Evolutionary conservation across 2,888 invertebrate species (phyloP).

Genomic region (Ornithoptera priamus): DNA sequence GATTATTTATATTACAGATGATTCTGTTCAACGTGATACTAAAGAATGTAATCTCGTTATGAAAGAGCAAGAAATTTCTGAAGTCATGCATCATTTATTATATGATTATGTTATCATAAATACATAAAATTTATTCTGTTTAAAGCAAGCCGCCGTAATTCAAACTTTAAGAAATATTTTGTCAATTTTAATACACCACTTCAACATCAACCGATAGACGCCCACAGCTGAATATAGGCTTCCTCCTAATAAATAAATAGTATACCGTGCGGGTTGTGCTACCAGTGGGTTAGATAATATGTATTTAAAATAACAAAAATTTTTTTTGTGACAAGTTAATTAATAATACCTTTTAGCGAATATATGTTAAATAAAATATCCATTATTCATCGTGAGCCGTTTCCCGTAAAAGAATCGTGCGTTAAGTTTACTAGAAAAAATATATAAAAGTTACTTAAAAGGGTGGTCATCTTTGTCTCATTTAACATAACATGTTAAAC

Average conservation of each 20-base stretch:
- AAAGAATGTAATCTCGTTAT: neutral
- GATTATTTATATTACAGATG: no score
- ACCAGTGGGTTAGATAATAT: neutral
- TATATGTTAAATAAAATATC: neutral
- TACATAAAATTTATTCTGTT: neutral
- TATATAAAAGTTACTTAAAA: neutral
- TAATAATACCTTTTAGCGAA: neutral
- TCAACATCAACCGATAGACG: no score
- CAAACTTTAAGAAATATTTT: neutral
- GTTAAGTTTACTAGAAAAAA: neutral
- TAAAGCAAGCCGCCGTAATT: neutral
- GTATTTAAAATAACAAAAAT: neutral
- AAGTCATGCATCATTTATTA: neutral
- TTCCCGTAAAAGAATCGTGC: neutral
- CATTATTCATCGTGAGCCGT: neutral
- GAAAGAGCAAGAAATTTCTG: neutral
- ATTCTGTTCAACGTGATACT: neutral
- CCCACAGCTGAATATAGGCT: no score
- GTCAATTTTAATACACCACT: no score
- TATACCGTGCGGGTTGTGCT: neutral
- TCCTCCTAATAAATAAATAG: neutral
- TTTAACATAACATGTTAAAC: neutral
- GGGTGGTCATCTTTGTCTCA: neutral
- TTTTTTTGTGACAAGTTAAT: neutral
- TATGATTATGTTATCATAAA: neutral